A percentile compares a stretch with the other conserved stretches of the same genome.
phyloP scores from a whole-genome alignment of 1,140 invertebrate genomes.

The Drosophila lowei region DNA sequence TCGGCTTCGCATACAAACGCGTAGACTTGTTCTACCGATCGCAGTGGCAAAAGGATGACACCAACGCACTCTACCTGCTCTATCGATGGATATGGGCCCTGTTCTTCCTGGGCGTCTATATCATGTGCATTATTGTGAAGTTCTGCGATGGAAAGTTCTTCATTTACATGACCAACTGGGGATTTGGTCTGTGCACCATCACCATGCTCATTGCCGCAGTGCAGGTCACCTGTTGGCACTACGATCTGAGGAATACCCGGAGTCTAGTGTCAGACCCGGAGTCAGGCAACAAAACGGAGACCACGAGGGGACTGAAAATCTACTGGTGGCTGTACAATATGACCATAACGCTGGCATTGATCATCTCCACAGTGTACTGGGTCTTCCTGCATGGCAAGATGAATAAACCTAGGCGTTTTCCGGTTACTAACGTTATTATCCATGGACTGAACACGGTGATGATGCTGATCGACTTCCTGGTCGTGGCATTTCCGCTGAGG shows the following conservation, averaged over 20 bases:
- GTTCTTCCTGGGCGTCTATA: constrained; percentile 84
- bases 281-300: constrained; percentile 55
- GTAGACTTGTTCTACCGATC: constrained; percentile 75
- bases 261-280: constrained; percentile 65
- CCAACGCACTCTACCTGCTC: constrained; percentile 84
- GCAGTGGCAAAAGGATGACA: constrained; percentile 83
- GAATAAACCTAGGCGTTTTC: constrained; percentile 74
- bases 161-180: constrained; percentile 92
- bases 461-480: constrained; percentile 89
- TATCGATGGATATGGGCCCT: constrained; percentile 85
- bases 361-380: constrained; percentile 87
- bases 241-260: constrained; percentile 50
- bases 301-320: constrained; percentile 61
- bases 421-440: constrained; percentile 87
- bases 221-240: constrained; percentile 76
- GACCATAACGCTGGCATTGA: constrained; percentile 84
- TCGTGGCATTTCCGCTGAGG: constrained; percentile 88
- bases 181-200: constrained; percentile 84
- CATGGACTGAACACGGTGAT: constrained; percentile 89
- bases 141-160: constrained; percentile 82
- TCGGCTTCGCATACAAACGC: constrained; percentile 70
- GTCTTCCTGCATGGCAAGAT: constrained; percentile 84
- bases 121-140: constrained; percentile 84
- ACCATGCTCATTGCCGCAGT: constrained; percentile 70
- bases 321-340: constrained; percentile 86